Conservation (phyloP, 2,888 invertebrate genomes). For the Parnassius mnemosyne region DNA sequence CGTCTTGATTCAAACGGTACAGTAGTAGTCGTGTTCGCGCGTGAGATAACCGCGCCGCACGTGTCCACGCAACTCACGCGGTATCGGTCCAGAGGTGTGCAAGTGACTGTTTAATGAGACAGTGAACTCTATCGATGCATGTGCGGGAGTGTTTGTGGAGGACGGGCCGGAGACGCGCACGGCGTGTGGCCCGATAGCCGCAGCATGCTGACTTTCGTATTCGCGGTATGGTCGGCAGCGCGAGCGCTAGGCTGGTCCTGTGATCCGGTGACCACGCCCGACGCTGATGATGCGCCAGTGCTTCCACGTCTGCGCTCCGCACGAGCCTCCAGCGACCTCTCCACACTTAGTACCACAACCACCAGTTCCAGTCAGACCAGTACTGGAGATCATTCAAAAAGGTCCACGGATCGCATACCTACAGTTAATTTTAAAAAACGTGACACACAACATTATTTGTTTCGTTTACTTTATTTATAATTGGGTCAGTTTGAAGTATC, state of each 20-base stretch:
- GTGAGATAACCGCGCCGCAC: slow-evolving; percentile 60
- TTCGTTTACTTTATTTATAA: slow-evolving; percentile 8
- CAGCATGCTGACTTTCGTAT: slow-evolving; percentile 82
- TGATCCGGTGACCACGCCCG: slow-evolving; percentile 57
- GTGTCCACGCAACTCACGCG: slow-evolving; percentile 35
- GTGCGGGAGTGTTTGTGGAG: slow-evolving; percentile 53
- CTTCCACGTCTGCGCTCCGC: slow-evolving; percentile 72
- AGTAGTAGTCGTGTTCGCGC: slow-evolving; percentile 61
- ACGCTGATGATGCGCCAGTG: slow-evolving; percentile 65
- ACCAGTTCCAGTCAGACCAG: slow-evolving; percentile 74
- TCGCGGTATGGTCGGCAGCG: slow-evolving; percentile 82
- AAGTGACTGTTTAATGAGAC: slow-evolving; percentile 27
- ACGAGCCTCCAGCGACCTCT: slow-evolving; percentile 74
- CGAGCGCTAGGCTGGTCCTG: slow-evolving; percentile 78
- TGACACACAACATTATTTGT: slow-evolving; percentile 10
- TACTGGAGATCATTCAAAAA: slow-evolving; percentile 68
- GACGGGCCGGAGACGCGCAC: slow-evolving; percentile 53
- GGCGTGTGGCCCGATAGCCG: slow-evolving; percentile 59
- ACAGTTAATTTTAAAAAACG: slow-evolving; percentile 13
- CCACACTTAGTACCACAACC: slow-evolving; percentile 74
- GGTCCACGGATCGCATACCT: slow-evolving; percentile 55
- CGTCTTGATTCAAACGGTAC: slow-evolving; percentile 55
- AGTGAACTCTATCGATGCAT: slow-evolving; percentile 59
- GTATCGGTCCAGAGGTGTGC: slow-evolving; percentile 17
- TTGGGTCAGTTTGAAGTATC: slow-evolving; percentile 2